Conservation (phyloP, 2,888 invertebrate species). For the Coelinius sp. region DNA sequence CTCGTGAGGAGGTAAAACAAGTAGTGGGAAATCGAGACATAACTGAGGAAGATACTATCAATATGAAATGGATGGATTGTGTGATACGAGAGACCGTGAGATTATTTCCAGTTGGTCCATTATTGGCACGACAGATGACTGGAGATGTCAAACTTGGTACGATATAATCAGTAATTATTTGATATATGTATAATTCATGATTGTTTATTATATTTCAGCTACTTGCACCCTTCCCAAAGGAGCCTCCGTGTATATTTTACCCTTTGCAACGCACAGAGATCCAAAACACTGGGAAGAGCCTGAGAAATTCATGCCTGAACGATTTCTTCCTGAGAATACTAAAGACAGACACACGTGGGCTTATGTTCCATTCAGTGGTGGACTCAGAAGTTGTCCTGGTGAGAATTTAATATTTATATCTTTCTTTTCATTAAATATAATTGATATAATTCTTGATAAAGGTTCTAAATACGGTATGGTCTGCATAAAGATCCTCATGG, state of each 20-base stretch:
- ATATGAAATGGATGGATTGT: constrained; percentile 42
- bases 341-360: constrained; percentile 50
- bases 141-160: constrained; percentile 41
- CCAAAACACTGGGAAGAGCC: constrained; percentile 51
- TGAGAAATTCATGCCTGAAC: constrained; percentile 52
- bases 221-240: constrained; percentile 52
- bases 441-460: background rate
- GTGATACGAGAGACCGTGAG: constrained; percentile 45
- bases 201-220: constrained; percentile 33
- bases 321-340: constrained; percentile 51
- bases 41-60: constrained; percentile 12
- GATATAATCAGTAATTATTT: background rate
- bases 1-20: constrained; percentile 39
- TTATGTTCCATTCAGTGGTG: constrained; percentile 50
- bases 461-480: constrained; percentile 50
- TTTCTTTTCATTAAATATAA: background rate
- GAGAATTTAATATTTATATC: background rate
- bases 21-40: constrained; percentile 28
- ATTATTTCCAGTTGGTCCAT: constrained; percentile 43
- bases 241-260: constrained; percentile 45
- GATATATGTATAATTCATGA: background rate
- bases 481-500: constrained; percentile 51
- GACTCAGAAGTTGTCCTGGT: constrained; percentile 44
- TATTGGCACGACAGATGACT: constrained; percentile 39
- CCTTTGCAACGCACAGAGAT: constrained; percentile 50